phyloP scores from a whole-genome alignment of 2,797 vertebrate species.

The Zenarchopterus dispar region DNA sequence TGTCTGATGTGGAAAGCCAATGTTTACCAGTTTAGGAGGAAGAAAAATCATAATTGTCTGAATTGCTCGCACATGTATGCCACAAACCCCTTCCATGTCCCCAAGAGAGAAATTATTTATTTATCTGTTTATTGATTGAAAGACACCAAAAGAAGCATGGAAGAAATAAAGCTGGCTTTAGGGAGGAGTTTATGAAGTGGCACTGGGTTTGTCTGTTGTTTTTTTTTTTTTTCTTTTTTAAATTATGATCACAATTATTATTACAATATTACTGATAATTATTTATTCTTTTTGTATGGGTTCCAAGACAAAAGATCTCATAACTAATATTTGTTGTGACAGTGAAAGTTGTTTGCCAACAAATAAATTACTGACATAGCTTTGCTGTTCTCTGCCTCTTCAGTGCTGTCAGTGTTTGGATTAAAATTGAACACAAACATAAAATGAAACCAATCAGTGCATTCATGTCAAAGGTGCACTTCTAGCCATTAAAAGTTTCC shows the following conservation, averaged over 20 bases:
- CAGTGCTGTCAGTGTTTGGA: slow-evolving; percentile 37
- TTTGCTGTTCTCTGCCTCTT: slow-evolving; percentile 75
- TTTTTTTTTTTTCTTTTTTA: slow-evolving; percentile 65
- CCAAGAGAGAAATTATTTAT: slow-evolving; percentile 89
- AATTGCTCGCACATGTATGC: slow-evolving; percentile 81
- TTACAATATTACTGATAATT: slow-evolving; percentile 88
- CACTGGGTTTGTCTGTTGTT: slow-evolving; percentile 81
- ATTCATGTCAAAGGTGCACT: slow-evolving; percentile 30
- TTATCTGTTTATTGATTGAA: slow-evolving; percentile 84
- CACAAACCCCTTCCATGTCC: slow-evolving; percentile 64
- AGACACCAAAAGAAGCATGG: slow-evolving; percentile 69
- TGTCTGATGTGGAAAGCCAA: slow-evolving; percentile 70
- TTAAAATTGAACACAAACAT: slow-evolving; percentile 35
- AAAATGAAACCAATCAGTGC: slow-evolving; percentile 8
- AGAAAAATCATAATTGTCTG: slow-evolving; percentile 66
- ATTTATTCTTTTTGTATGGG: slow-evolving; percentile 99
- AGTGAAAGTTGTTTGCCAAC: slow-evolving; percentile 99
- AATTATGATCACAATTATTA: slow-evolving; percentile 85
- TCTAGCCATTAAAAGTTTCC: slow-evolving; percentile 9
- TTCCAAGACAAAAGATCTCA: slow-evolving; percentile 98
- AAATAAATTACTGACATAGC: slow-evolving; percentile 99
- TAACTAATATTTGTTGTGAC: slow-evolving; percentile 99
- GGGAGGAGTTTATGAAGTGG: slow-evolving; percentile 70
- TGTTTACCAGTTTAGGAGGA: slow-evolving; percentile 79
- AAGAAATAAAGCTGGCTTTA: slow-evolving; percentile 61